Evolutionary conservation across 2,888 invertebrate species (phyloP), one percentile per base, ranked within the genome.

Genomic region (Chydorus sphaericus): DNA sequence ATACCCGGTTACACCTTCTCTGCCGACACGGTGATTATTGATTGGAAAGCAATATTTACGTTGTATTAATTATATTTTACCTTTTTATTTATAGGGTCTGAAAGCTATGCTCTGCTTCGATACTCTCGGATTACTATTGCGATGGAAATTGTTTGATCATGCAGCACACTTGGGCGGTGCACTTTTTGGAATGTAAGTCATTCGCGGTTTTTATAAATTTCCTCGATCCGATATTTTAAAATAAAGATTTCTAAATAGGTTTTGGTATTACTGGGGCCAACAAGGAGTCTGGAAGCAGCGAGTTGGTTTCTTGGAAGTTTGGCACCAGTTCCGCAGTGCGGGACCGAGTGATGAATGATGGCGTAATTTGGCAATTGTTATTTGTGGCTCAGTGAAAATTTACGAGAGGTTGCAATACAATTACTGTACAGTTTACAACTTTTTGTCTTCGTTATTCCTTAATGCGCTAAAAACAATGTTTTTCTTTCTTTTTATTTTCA

Each of bases 161-260:
- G 96, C 96, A 1, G 96, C 93, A n/a, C 97, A 98, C 81, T 78
- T 98, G 60, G 93, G 94, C 18, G 97, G 97, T 31, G 85, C 87
- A 39, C 66, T 87, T 38, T 89, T 85, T 73, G 97, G 97, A 75
- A 78, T 96, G 86, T 89, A 75, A 78, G 83, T 74, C 61, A 16
- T 26, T 23, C 28, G 8, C 10, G 18, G n/a, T 39, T 4, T 39
- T 39, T 39, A 44, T 44, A 23, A 44, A 44, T 44, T 14, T 39
- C 2, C 14, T 14, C 3, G 14, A 11, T 18, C 3, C 23, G 4
- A 26, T 44, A 23, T n/a, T 11, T 26, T 26, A 14, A 8, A 26
- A 26, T 7, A 23, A 44, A 16, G 8, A 14, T 14, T 38, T 38
- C n/a, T 44, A 4, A 10, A 6, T 6, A 44, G 44, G 20, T 44